Evolutionary conservation across 2,888 invertebrate species (phyloP).

Genomic region (Cyrtodaria siliqua): DNA sequence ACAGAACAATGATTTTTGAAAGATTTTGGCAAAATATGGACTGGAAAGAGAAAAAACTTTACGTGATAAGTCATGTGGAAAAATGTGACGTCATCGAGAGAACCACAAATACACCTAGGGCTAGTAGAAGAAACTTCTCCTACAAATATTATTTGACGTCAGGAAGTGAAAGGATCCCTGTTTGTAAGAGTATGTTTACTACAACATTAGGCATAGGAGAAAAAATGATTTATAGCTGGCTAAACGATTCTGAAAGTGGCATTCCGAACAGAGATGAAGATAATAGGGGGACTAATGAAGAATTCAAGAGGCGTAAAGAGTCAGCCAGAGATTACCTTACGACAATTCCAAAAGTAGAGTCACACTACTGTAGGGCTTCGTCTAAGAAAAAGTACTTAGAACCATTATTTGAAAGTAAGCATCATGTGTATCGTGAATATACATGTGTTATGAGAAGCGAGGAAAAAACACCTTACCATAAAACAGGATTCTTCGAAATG

Average conservation of each 20-base stretch:
- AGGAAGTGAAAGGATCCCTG: constrained; percentile 29
- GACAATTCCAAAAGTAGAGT: constrained; percentile 41
- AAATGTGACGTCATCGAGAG: background rate
- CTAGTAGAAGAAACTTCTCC: constrained; percentile 19
- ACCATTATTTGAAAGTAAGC: constrained; percentile 30
- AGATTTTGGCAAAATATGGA: constrained; percentile 22
- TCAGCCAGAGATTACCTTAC: constrained; percentile 25
- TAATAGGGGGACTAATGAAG: constrained; percentile 5
- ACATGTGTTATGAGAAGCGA: background rate
- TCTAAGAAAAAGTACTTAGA: constrained; percentile 46
- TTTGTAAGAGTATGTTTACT: constrained; percentile 64
- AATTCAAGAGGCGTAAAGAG: constrained; percentile 9
- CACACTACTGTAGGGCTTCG: constrained; percentile 49
- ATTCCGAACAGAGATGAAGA: constrained; percentile 6
- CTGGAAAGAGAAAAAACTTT: constrained; percentile 21
- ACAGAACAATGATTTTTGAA: background rate
- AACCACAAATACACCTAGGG: constrained; percentile 5
- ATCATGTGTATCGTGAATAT: constrained; percentile 29
- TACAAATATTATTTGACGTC: constrained; percentile 26
- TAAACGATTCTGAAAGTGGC: constrained; percentile 17
- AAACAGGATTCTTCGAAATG: constrained; percentile 24
- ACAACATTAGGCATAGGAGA: constrained; percentile 56
- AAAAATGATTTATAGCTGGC: constrained; percentile 50
- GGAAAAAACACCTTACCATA: constrained; percentile 16
- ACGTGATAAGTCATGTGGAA: constrained; percentile 7